Evolutionary conservation across 2,113 vertebrate species (phyloP), one percentile per base, ranked within the genome.

Genomic region (Circaetus gallicus): DNA sequence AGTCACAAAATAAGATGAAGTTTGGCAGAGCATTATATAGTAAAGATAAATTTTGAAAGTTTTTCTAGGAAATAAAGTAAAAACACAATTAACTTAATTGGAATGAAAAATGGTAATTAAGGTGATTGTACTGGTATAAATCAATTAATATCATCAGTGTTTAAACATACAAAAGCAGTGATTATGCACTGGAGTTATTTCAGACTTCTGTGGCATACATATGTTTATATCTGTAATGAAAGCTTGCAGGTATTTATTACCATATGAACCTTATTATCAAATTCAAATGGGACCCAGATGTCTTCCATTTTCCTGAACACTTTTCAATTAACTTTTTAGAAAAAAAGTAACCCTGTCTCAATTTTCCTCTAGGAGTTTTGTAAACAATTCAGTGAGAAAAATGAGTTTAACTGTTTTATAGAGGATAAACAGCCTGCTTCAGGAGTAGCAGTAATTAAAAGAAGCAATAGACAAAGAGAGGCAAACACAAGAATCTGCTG

Each of bases 361-460:
- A 15, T 61, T 56, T 89, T 66, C 73, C 34, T 74, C 18, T 49
- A 90, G 10, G 7, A 65, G 16, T 77, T 91, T 77, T 81, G 7
- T 67, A 71, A 89, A 81, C 4, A 67, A 53, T 69, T 74, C 31
- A 55, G 20, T 40, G 20, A 79, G 55, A 89, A 89, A 95, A 82
- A 82, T 24, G 4, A 69, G 14, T 71, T 56, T 74, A 65, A 92
- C 17, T 74, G 18, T 50, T 92, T 92, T 67, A 53, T n/a, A 73
- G 31, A 69, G 65, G 55, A 72, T 67, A 81, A 95, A 32, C 13
- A 58, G 31, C 10, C 34, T 63, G 21, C 47, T 96, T 83, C 32
- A 28, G 71, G 58, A 76, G 38, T 32, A 78, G 38, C 3, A 19
- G 53, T 84, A 97, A 94, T 94, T 93, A 94, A 96, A 97, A 91